Evolutionary conservation across 1,140 invertebrate genomes (phyloP).

Genomic region (Atta texana): DNA sequence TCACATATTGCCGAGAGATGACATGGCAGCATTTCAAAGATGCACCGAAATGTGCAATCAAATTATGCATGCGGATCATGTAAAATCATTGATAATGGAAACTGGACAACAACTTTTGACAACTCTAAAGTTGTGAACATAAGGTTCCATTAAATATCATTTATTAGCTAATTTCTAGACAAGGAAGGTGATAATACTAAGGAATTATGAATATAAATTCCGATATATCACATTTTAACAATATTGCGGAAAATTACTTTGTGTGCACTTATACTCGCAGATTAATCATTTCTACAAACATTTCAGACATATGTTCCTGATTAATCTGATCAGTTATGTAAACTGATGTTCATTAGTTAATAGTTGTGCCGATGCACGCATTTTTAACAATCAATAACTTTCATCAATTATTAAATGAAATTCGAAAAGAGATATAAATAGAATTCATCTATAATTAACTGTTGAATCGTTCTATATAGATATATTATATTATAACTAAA

Average conservation of each 20-base stretch:
- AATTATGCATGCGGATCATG: constrained; percentile 88
- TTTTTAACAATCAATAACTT: constrained; percentile 61
- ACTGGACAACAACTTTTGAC: constrained; percentile 88
- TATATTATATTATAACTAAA: constrained; percentile 74
- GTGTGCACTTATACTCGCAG: constrained; percentile 42
- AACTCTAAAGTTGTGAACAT: constrained; percentile 86
- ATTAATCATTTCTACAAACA: constrained; percentile 58
- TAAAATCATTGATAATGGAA: constrained; percentile 88
- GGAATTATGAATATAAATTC: constrained; percentile 45
- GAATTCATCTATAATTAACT: constrained; percentile 70
- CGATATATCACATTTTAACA: constrained; percentile 36
- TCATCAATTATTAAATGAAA: constrained; percentile 66
- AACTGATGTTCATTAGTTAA: constrained; percentile 50
- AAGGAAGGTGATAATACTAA: constrained; percentile 23
- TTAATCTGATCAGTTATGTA: constrained; percentile 9
- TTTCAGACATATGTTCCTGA: constrained; percentile 58
- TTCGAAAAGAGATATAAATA: constrained; percentile 59
- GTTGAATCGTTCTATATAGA: constrained; percentile 75
- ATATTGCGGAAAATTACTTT: constrained; percentile 22
- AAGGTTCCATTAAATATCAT: constrained; percentile 26
- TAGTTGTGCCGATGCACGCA: constrained; percentile 49
- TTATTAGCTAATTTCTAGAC: constrained; percentile 53
- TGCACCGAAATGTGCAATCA: constrained; percentile 87
- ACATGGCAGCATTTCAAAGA: constrained; percentile 82
- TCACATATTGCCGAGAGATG: constrained; percentile 85